Percentiles rank a stretch among this genome's conserved stretches.
Conservation (phyloP, 2,113 vertebrate genomes). For the Tauraco erythrolophus region DNA sequence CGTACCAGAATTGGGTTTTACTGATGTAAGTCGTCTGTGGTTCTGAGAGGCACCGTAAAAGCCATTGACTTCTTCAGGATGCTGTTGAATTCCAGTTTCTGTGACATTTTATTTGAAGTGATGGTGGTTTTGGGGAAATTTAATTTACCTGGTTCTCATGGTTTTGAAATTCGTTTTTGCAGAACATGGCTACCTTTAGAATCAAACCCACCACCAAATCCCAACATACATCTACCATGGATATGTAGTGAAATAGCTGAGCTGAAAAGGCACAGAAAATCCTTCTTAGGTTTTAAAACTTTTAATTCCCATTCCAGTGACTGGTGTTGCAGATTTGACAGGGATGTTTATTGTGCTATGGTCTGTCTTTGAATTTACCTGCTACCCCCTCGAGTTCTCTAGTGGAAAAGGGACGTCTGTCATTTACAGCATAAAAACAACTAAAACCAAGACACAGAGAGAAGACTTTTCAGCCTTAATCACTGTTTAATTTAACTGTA, state of each 20-base stretch:
- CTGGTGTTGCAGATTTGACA: neutral
- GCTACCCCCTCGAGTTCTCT: neutral
- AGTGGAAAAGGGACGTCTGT: neutral
- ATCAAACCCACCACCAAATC: neutral
- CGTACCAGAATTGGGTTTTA: accelerated
- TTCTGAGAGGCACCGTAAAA: neutral
- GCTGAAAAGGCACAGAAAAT: neutral
- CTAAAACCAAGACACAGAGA: neutral
- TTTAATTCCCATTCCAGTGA: neutral
- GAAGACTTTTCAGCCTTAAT: neutral
- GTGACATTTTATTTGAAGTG: neutral
- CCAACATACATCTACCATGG: neutral
- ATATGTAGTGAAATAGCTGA: neutral
- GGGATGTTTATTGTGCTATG: neutral
- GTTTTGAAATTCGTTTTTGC: neutral
- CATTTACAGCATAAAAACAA: neutral
- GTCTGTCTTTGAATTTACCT: neutral
- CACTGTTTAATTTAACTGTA: neutral
- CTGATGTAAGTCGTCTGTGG: neutral
- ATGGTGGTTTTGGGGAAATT: neutral
- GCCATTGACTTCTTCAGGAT: neutral
- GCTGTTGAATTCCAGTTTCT: neutral
- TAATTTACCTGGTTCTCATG: neutral
- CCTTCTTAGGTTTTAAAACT: neutral
- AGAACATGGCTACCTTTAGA: neutral